Conservation (phyloP, 2,888 invertebrate species). For the Agapetus fuscipes region DNA sequence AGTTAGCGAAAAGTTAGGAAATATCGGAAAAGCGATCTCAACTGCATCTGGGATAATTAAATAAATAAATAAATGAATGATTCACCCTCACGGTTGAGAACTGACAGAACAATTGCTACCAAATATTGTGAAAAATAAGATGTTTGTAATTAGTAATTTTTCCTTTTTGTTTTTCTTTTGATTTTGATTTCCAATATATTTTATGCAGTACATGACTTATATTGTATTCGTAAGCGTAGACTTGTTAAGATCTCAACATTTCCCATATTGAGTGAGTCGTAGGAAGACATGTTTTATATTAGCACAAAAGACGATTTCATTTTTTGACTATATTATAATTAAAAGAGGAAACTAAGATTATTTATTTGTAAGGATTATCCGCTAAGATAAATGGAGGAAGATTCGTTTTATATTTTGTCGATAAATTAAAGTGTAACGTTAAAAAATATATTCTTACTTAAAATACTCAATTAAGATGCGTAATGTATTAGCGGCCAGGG, state of each 20-base stretch:
- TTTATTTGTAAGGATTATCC: conserved; percentile 12
- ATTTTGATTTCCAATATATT: conserved; percentile 24
- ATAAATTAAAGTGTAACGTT: conserved; percentile 7
- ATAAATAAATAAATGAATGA: too few relatives aligned
- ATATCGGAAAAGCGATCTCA: too few relatives aligned
- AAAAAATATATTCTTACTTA: conserved; percentile 15
- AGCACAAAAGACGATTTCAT: conserved; percentile 15
- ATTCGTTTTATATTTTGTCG: conserved; percentile 17
- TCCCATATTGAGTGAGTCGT: conserved; percentile 9
- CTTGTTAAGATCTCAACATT: conserved; percentile 19
- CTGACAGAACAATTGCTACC: conserved; percentile 42
- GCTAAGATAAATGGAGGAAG: conserved; percentile 11
- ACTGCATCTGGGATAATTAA: too few relatives aligned
- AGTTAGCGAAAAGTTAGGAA: too few relatives aligned
- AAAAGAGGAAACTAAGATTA: conserved; percentile 11
- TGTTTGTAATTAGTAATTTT: conserved; percentile 36
- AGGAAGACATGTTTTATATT: conserved; percentile 12
- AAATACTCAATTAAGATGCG: conserved; percentile 7
- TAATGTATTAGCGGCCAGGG: neutral
- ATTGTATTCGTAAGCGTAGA: conserved; percentile 14
- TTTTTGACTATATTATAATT: conserved; percentile 8
- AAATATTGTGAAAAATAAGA: conserved; percentile 40
- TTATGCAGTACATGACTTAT: conserved; percentile 15
- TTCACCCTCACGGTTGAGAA: too few relatives aligned
- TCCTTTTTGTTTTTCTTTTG: conserved; percentile 28